Conservation (phyloP, 2,797 vertebrate species). For the Eptatretus atami region DNA sequence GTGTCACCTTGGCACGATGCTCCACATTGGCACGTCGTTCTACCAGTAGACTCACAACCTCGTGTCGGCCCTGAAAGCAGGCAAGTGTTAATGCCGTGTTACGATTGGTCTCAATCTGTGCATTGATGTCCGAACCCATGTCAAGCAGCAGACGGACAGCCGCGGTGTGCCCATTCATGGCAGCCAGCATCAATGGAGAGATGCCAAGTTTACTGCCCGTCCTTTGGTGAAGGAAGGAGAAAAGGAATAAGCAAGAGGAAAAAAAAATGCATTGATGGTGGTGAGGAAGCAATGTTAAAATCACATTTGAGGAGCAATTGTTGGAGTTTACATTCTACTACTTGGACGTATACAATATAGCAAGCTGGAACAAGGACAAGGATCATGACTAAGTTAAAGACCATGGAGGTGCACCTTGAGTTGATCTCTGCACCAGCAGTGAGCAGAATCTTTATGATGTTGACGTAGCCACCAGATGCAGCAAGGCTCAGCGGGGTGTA, state of each 20-base stretch:
- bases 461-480: constrained; percentile 89
- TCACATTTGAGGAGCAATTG: too few species aligned
- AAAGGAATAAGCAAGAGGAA: constrained; percentile 7
- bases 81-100: constrained; percentile 86
- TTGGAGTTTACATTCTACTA: too few species aligned
- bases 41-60: constrained; percentile 79
- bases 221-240: constrained; percentile 15
- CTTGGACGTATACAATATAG: too few species aligned
- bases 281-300: constrained; percentile 6
- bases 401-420: constrained; percentile 31
- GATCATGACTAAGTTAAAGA: too few species aligned
- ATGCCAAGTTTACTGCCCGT: constrained; percentile 93
- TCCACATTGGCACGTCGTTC: constrained; percentile 96
- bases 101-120: constrained; percentile 93
- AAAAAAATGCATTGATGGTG: constrained; percentile 9
- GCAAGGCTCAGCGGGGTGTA: constrained; percentile 90
- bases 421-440: constrained; percentile 96
- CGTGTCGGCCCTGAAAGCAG: constrained; percentile 85
- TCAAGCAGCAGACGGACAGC: constrained; percentile 82
- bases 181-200: constrained; percentile 89
- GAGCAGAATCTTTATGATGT: constrained; percentile 96
- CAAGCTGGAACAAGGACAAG: too few species aligned
- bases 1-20: constrained; percentile 64
- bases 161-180: constrained; percentile 91
- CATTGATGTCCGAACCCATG: constrained; percentile 96